Conservation (phyloP, 1,140 invertebrate genomes). For the Aphidius gifuensis region DNA sequence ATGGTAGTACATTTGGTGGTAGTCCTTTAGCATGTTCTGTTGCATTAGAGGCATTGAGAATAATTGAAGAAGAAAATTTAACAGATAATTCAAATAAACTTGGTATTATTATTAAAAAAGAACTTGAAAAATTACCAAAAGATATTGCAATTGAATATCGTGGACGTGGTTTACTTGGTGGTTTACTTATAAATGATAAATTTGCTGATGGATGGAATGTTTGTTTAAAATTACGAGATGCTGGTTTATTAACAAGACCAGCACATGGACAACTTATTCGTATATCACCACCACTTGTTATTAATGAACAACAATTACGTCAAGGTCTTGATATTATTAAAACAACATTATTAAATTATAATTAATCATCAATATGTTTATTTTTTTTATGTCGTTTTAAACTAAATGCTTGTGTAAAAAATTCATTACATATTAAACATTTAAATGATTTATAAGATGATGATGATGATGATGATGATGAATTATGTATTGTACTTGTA, state of each 20-base stretch:
- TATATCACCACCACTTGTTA: conserved; percentile 71
- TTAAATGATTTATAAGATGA: conserved; percentile 44
- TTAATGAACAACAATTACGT: conserved; percentile 63
- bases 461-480: no score
- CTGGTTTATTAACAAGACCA: conserved; percentile 73
- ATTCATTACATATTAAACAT: conserved; percentile 51
- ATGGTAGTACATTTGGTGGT: conserved; percentile 83
- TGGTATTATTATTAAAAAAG: conserved; percentile 63
- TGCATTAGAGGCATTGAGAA: conserved; percentile 57
- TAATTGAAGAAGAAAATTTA: conserved; percentile 72
- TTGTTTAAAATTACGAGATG: conserved; percentile 66
- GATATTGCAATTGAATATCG: conserved; percentile 65
- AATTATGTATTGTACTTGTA: conserved; percentile 38
- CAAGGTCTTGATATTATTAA: conserved; percentile 65
- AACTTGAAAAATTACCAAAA: conserved; percentile 62
- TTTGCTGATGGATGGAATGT: conserved; percentile 67
- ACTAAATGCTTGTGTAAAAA: conserved; percentile 52
- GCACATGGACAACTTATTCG: conserved; percentile 75
- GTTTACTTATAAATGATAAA: conserved; percentile 69
- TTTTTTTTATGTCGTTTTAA: conserved; percentile 52
- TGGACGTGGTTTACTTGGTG: conserved; percentile 75
- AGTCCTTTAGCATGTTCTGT: conserved; percentile 77
- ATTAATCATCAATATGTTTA: conserved; percentile 5
- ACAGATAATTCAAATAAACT: conserved; percentile 68
- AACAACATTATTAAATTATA: conserved; percentile 42